These are phyloP conservation scores for Apamea monoglypha DNA, from an alignment of 2,888 invertebrate species.

Conservation along the genomic window DNA sequence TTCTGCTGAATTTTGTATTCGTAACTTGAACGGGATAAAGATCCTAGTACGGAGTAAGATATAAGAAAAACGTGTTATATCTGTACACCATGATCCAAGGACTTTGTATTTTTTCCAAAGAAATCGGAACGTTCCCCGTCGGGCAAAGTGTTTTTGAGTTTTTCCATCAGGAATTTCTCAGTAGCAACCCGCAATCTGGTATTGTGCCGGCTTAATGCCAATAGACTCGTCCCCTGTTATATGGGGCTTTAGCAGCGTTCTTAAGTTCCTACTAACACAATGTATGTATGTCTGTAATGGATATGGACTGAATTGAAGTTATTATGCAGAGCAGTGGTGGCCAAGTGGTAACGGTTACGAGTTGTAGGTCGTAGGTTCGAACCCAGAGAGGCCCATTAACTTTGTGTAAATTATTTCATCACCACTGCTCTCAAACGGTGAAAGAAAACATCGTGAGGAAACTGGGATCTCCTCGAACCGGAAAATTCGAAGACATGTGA, in stretches of 20 bases:
- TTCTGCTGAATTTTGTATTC: slow-evolving; percentile 58
- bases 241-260: background rate
- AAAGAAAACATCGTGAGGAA: no score
- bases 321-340: background rate
- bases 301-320: background rate
- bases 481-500: no score
- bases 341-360: no score
- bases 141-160: background rate
- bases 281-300: background rate
- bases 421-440: no score
- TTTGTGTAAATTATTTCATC: no score
- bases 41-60: slow-evolving; percentile 38
- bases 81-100: slow-evolving; percentile 21
- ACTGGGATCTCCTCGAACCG: no score
- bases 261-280: background rate
- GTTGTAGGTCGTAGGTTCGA: no score
- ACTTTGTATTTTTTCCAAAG: slow-evolving; percentile 30
- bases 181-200: background rate
- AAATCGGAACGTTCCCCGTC: slow-evolving; percentile 19
- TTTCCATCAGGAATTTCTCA: background rate
- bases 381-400: no score
- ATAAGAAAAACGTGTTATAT: slow-evolving; percentile 54
- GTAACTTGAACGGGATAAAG: slow-evolving; percentile 56
- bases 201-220: background rate
- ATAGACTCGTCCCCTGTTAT: background rate